Conservation (phyloP, 2,888 invertebrate genomes). For the Sisyra nigra region DNA sequence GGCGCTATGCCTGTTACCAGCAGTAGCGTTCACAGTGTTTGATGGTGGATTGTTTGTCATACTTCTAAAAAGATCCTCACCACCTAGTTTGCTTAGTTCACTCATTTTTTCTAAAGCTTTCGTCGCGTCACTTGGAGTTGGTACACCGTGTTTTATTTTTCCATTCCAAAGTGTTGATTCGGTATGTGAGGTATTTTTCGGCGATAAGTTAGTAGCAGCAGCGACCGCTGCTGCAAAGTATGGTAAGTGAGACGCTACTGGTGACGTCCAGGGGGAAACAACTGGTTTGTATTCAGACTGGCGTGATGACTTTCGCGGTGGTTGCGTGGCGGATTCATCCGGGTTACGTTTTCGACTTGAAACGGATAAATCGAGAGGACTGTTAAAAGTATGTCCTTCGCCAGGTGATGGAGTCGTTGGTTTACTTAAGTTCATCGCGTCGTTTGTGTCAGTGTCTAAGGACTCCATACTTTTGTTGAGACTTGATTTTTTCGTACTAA, state of each 20-base stretch:
- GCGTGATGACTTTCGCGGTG: conserved; percentile 49
- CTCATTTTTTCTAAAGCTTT: conserved; percentile 87
- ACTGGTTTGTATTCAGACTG: conserved; percentile 50
- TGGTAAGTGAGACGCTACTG: conserved; percentile 57
- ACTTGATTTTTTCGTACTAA: conserved; percentile 50
- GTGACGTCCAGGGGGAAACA: conserved; percentile 63
- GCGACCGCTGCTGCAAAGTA: conserved; percentile 67
- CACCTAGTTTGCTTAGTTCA: conserved; percentile 70
- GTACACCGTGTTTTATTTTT: conserved; percentile 49
- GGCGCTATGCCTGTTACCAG: conserved; percentile 63
- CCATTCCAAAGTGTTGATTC: conserved; percentile 55
- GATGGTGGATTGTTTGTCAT: conserved; percentile 36
- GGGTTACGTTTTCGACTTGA: conserved; percentile 55
- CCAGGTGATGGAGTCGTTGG: conserved; percentile 36
- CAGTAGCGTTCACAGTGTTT: conserved; percentile 35
- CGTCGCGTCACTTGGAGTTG: conserved; percentile 64
- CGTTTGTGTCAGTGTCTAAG: conserved; percentile 30
- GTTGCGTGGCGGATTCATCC: conserved; percentile 41
- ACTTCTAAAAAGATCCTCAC: conserved; percentile 56
- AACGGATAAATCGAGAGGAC: conserved; percentile 69
- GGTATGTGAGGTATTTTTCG: conserved; percentile 30
- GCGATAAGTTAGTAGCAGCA: conserved; percentile 49
- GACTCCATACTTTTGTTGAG: conserved; percentile 15
- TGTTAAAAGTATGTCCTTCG: conserved; percentile 36
- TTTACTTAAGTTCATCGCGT: conserved; percentile 55